These are phyloP conservation scores for Vannuccia rotundouncinata DNA, from an alignment of 2,888 invertebrate species.

Conservation along the genomic window DNA sequence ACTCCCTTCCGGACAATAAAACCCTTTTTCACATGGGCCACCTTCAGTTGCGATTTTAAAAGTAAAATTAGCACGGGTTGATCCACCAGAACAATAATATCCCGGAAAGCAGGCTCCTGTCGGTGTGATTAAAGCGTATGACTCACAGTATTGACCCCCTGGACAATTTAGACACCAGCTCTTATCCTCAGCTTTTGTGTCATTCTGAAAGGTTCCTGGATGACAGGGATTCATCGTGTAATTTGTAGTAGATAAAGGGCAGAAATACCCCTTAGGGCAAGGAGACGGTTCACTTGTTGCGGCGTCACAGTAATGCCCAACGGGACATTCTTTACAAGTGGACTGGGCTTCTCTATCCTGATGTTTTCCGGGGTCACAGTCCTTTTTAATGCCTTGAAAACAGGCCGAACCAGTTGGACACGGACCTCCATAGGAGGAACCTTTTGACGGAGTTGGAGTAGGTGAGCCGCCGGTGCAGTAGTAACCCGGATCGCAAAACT, in stretches of 20 bases:
- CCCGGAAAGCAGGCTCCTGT: constrained; percentile 47
- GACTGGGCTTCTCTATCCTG: constrained; percentile 45
- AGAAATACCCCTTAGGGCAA: constrained; percentile 51
- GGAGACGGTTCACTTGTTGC: constrained; percentile 47
- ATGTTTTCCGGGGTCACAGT: constrained; percentile 46
- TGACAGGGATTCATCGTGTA: constrained; percentile 47
- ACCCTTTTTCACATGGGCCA: background rate
- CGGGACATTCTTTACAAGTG: constrained; percentile 46
- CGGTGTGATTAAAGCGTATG: constrained; percentile 47
- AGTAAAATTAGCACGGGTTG: background rate
- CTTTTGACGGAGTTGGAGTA: constrained; percentile 45
- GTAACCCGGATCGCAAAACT: constrained; percentile 42
- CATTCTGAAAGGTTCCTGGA: constrained; percentile 50
- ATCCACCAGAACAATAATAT: constrained; percentile 42
- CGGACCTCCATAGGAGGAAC: constrained; percentile 47
- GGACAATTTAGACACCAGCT: constrained; percentile 50
- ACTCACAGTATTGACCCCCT: constrained; percentile 52
- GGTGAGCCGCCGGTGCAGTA: constrained; percentile 48
- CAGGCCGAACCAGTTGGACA: constrained; percentile 49
- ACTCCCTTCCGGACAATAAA: constrained; percentile 43
- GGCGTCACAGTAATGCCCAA: constrained; percentile 48
- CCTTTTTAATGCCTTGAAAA: background rate
- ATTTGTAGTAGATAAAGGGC: constrained; percentile 47
- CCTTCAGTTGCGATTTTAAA: background rate
- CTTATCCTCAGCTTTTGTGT: constrained; percentile 45